A percentile compares a stretch with the other conserved stretches of the same genome.
These are phyloP conservation scores for Vipera ursinii DNA, from an alignment of 2,797 vertebrate species.

Conservation along the genomic window DNA sequence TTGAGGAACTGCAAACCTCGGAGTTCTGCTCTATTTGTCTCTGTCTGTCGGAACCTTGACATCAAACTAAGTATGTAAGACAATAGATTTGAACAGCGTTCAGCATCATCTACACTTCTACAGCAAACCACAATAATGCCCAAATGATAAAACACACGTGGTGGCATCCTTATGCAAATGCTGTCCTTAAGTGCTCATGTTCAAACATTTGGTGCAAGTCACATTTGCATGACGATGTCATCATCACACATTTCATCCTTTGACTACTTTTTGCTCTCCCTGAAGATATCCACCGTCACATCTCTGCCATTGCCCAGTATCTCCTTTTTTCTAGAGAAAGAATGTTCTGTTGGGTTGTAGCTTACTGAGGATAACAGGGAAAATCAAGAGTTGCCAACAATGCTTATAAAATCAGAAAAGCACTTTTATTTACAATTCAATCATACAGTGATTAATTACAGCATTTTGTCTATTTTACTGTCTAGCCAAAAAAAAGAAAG, in stretches of 20 bases:
- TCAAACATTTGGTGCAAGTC: neutral
- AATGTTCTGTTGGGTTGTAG: neutral
- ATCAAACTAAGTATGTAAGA: neutral
- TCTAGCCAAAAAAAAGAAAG: neutral
- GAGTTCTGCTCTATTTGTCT: no score
- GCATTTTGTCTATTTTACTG: slow-evolving; percentile 33
- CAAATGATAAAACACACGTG: neutral
- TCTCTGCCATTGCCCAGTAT: neutral
- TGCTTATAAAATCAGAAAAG: neutral
- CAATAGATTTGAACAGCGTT: neutral
- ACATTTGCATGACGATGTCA: neutral
- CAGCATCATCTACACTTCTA: neutral
- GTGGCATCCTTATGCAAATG: neutral
- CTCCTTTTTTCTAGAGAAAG: neutral
- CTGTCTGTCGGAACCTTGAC: no score
- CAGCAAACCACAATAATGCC: neutral
- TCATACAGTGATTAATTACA: slow-evolving; percentile 25
- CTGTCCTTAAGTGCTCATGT: neutral
- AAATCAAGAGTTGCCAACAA: neutral
- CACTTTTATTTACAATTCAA: slow-evolving; percentile 24
- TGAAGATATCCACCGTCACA: neutral
- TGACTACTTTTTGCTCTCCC: neutral
- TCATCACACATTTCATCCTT: neutral
- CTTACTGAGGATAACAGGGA: neutral
- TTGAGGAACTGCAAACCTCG: no score